These are phyloP conservation scores for Philereme vetulata DNA, from an alignment of 2,888 invertebrate species.

Conservation along the genomic window DNA sequence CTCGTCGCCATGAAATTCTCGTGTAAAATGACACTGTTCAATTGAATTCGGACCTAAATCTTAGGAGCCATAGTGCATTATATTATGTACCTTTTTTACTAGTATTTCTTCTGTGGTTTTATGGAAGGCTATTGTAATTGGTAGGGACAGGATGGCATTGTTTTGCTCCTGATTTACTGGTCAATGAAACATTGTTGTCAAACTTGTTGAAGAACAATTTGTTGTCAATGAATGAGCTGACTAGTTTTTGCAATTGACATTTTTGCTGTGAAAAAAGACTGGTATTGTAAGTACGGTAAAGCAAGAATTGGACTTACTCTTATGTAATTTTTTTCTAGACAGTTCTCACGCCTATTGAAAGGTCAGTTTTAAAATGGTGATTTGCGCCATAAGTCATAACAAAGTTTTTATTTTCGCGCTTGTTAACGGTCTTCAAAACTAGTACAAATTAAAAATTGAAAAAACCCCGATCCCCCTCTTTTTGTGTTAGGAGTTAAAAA, in stretches of 20 bases:
- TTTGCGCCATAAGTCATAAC: background rate
- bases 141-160: constrained; percentile 20
- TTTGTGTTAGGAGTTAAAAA: too few relatives aligned
- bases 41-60: too few relatives aligned
- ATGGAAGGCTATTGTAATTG: constrained; percentile 23
- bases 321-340: background rate
- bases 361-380: background rate
- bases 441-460: too few relatives aligned
- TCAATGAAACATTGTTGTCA: constrained; percentile 16
- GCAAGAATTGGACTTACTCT: background rate
- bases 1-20: too few relatives aligned
- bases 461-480: too few relatives aligned
- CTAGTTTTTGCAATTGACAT: constrained; percentile 19
- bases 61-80: background rate
- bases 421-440: too few relatives aligned
- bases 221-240: constrained; percentile 21
- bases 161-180: constrained; percentile 25
- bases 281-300: constrained; percentile 1
- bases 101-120: background rate
- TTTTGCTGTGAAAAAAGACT: constrained; percentile 11
- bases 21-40: too few relatives aligned
- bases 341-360: background rate
- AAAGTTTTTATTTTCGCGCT: too few relatives aligned
- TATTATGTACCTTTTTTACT: background rate
- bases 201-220: constrained; percentile 27